Percentiles rank a stretch among this genome's conserved stretches.
Conservation (phyloP, 2,888 invertebrate genomes). For the Dicranocentrus wangi region DNA sequence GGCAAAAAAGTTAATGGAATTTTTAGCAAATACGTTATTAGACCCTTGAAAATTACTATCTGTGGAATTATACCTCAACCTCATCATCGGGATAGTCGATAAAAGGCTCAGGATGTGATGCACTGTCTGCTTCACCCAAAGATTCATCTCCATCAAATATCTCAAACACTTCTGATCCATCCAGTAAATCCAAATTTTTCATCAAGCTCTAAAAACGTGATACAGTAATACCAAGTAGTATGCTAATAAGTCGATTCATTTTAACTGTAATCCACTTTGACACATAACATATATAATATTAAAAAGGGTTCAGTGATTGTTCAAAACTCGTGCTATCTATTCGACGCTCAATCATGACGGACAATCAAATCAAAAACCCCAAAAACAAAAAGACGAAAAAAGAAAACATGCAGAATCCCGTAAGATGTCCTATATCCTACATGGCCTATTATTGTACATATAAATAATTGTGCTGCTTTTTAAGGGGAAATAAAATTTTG, state of each 20-base stretch:
- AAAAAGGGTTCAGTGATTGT: too few species aligned
- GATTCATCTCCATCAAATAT: slow-evolving; percentile 66
- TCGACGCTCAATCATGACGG: neutral
- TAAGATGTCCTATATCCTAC: neutral
- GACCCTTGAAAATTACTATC: slow-evolving; percentile 37
- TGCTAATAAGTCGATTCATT: slow-evolving; percentile 21
- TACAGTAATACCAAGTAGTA: slow-evolving; percentile 35
- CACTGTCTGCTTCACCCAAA: slow-evolving; percentile 61
- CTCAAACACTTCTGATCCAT: slow-evolving; percentile 66
- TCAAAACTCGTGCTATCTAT: too few species aligned
- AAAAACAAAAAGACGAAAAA: slow-evolving; percentile 21
- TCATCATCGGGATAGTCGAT: slow-evolving; percentile 93
- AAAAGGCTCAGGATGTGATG: slow-evolving; percentile 78
- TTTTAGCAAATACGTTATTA: slow-evolving; percentile 43
- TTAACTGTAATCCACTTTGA: slow-evolving; percentile 3
- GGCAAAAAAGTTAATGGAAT: slow-evolving; percentile 30
- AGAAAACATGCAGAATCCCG: slow-evolving; percentile 2
- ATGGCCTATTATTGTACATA: neutral
- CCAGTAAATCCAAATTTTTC: slow-evolving; percentile 69
- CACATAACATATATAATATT: neutral
- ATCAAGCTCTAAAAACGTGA: slow-evolving; percentile 57
- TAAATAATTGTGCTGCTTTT: neutral
- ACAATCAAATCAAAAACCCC: slow-evolving; percentile 34
- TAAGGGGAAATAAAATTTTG: neutral
- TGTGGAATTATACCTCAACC: slow-evolving; percentile 76